Evolutionary conservation across 2,888 invertebrate genomes (phyloP), one percentile per base, ranked within the genome.

Genomic region (Aricia artaxerxes): DNA sequence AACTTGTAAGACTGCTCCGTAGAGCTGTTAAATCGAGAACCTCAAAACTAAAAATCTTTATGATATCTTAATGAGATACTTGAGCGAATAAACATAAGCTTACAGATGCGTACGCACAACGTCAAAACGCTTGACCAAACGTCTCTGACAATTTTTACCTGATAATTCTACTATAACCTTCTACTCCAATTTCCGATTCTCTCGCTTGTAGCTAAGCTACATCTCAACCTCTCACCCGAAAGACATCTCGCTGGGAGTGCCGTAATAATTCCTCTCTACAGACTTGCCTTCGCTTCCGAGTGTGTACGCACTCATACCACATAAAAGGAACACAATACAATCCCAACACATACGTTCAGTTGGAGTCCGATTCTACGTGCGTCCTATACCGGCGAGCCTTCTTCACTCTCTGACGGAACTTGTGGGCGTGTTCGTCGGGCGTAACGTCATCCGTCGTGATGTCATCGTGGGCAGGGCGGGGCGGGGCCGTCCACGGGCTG

Each of bases 291-390:
- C 9, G 1, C 13, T 9, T 11, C 35, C 35, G 69, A 69, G 38
- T 69, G 69, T 38, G 69, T 35, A 69, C 69, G 69, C 69, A 35
- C 69, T 35, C 69, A 69, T 13, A 13, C 49, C 11, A 53, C 13
- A 49, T 31, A 6, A 35, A 53, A 76, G 35, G 76, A 76, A 76
- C 76, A 76, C 57, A 49, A 49, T 49, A 76, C 57, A 24, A 53
- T 16, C 4, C 49, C 16, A 35, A 57, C 35, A 57, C 81, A 82
- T 82, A 84, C 86, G 85, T 88, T 93, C 89, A 93, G 88, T 96
- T 96, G 76, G 96, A 96, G 86, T 96, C 96, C 0, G 96, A 96
- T 82, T 96, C 96, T 88, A 96, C 95, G 84, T 95, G 96, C 87
- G 94, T 95, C 84, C 96, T 94, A 87, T 96, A 95, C 87, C 96